Conservation (phyloP, 2,888 invertebrate species). For the Caenorhabditis angaria region DNA sequence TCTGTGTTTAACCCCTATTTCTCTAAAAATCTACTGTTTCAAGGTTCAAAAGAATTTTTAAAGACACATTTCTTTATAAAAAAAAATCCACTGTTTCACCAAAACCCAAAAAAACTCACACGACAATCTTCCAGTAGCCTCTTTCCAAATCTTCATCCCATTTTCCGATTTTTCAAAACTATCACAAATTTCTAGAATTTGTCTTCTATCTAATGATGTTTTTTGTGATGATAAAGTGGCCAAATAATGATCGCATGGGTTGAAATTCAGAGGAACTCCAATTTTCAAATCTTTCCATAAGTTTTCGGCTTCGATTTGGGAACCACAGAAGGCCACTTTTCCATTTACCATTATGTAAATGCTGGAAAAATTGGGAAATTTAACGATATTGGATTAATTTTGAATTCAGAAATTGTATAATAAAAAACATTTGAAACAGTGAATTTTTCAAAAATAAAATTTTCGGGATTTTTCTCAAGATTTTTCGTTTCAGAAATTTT, state of each 20-base stretch:
- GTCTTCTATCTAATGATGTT: conserved; percentile 9
- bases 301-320: conserved; percentile 52
- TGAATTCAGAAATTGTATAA: too few relatives aligned
- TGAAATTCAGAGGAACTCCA: conserved; percentile 70
- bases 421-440: not conserved
- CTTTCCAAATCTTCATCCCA: conserved; percentile 39
- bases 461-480: too few relatives aligned
- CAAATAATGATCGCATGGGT: conserved; percentile 73
- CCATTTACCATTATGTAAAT: conserved; percentile 66
- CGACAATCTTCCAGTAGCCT: conserved; percentile 27
- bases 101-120: not conserved
- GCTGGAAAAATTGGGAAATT: conserved; percentile 37
- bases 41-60: too few relatives aligned
- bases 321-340: conserved; percentile 62
- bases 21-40: too few relatives aligned
- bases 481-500: too few relatives aligned
- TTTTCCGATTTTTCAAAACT: conserved; percentile 33
- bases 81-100: too few relatives aligned
- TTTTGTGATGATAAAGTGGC: conserved; percentile 58
- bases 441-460: too few relatives aligned
- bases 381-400: not conserved
- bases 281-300: conserved; percentile 59
- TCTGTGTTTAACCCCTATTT: too few relatives aligned
- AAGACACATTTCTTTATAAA: too few relatives aligned
- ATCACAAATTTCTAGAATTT: conserved; percentile 34